Percentiles rank a stretch among this genome's conserved stretches.
Evolutionary conservation across 1,140 invertebrate species (phyloP).

Genomic region (Aphelinus atriplicis): DNA sequence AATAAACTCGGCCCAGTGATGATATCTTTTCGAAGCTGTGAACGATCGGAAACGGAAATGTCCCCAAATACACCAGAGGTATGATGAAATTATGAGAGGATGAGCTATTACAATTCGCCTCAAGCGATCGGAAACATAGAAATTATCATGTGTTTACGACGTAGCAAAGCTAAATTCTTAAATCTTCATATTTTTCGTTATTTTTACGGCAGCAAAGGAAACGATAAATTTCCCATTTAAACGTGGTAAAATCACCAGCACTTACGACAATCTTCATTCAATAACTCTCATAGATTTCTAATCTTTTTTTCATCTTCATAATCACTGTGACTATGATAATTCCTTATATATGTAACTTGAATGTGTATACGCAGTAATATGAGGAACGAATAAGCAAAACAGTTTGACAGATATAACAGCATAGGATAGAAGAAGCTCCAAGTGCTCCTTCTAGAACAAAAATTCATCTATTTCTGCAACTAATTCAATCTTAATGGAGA

Average conservation of each 20-base stretch:
- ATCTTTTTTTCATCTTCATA: background rate
- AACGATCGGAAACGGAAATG: slow-evolving; percentile 19
- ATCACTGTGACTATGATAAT: slow-evolving; percentile 19
- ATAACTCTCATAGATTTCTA: slow-evolving; percentile 19
- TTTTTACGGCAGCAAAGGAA: background rate
- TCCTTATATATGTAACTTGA: slow-evolving; percentile 30
- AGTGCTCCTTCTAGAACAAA: background rate
- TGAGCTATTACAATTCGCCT: too few relatives aligned
- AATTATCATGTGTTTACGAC: too few relatives aligned
- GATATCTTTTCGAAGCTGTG: slow-evolving; percentile 20
- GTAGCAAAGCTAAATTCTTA: too few relatives aligned
- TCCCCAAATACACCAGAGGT: too few relatives aligned
- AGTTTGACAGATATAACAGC: slow-evolving; percentile 5
- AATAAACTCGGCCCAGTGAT: slow-evolving; percentile 50
- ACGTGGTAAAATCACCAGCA: background rate
- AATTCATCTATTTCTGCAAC: background rate
- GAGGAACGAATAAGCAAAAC: slow-evolving; percentile 3
- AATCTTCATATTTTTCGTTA: background rate
- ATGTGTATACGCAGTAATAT: slow-evolving; percentile 57
- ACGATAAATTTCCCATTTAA: slow-evolving; percentile 8
- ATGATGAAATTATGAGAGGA: too few relatives aligned
- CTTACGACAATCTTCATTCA: background rate
- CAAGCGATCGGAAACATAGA: too few relatives aligned
- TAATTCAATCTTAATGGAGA: background rate
- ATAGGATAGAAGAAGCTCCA: background rate